Evolutionary conservation across 2,797 vertebrate genomes (phyloP), one percentile per base, ranked within the genome.

Genomic region (Scleropages formosus): DNA sequence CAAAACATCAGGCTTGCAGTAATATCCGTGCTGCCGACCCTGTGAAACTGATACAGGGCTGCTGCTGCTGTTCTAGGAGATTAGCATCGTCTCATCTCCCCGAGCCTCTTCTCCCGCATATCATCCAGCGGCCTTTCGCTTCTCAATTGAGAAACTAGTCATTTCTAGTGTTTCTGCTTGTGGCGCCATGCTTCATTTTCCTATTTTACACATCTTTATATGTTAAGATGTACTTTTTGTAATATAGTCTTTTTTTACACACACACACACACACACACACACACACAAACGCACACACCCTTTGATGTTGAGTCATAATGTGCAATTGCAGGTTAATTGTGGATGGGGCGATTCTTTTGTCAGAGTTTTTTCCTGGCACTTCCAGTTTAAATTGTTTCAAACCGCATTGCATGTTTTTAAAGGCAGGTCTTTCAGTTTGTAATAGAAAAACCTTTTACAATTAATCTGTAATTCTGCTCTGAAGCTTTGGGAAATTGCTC

Each of bases 1-100:
- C 58, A 61, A 24, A 63, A 47, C 27, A 68, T 68, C 27, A 10
- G 65, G 13, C 44, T 73, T 22, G n/a, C 72, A 74, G 44, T 59
- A 74, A 74, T 74, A 22, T 39, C 56, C 26, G 20, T 73, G 31
- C 13, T 31, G 2, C 31, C 6, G 6, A 39, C 31, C 31, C 31
- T 6, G n/a, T 31, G 15, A 44, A 31, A 31, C 10, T 20, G 8
- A 15, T 10, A 22, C n/a, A 22, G 7, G 10, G 16, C 24, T 61
- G n/a, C 59, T n/a, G 20, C 44, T 62, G 22, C 60, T 61, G 56
- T 46, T 73, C 47, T 44, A 47, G n/a, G 18, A 73, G 39, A 22
- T 63, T 27, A 39, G 1, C 44, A 60, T 27, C 4, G 27, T 39
- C 6, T 22, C 16, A 22, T 70, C 13, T 58, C 49, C 20, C 24